Base-by-base conservation (phyloP, 2,797 vertebrate genomes). In the Phaenicophaeus curvirostris region DNA sequence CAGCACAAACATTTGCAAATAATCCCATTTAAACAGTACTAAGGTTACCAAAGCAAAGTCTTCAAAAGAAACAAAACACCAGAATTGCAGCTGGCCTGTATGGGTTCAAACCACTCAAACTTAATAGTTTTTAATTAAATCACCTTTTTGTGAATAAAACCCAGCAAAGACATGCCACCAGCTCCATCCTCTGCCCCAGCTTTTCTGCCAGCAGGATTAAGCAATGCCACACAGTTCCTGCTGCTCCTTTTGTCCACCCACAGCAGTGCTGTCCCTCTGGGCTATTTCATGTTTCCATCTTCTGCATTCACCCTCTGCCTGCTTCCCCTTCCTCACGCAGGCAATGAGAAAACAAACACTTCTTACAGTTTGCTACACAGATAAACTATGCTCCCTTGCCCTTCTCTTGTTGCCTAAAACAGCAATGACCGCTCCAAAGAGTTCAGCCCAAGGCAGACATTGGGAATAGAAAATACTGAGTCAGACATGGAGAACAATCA, bases 241-340 rank as follows among this genome's bases (percentile, higher is more conserved):
- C 58, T 62, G 20, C 30, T 78, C 14, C 24, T 8, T 0, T 1
- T 1, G 6, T 33, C 58, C 51, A 62, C n/a, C 5, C 2, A 1
- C 6, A 0, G 1, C 31, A n/a, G 17, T 6, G 8, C 46, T 25
- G 15, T 54, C 21, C 46, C 33, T 51, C 28, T 14, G 31, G 33
- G 31, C 46, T 17, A 61, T 8, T 13, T 20, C 23, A 9, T 2
- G 3, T 42, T 81, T 61, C 28, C 30, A 18, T 24, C 15, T 4
- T 31, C 42, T 9, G 7, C 1, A 2, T 6, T 42, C 59, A 61
- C 35, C 18, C 30, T 76, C 58, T 72, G 30, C 16, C 55, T 76
- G 7, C n/a, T 62, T 66, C 58, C 11, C 17, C n/a, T 20, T 73
- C 48, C 25, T 72, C 41, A 76, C 10, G 14, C 0, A 0, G 8